Conservation (phyloP, 1,140 invertebrate species). For the Drosophila orena region DNA sequence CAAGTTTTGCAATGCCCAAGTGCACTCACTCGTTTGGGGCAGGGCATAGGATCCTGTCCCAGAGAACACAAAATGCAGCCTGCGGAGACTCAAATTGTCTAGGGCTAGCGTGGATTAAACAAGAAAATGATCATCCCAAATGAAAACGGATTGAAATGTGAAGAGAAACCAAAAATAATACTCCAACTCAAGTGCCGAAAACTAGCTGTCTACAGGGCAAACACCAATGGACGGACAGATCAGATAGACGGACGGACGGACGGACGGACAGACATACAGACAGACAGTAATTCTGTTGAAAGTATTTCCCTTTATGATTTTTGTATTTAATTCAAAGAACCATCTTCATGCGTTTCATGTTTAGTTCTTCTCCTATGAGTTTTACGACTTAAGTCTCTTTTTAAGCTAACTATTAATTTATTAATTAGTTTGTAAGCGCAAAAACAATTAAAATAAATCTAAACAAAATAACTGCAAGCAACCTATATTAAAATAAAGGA, state of each 20-base stretch:
- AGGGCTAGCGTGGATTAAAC: conserved; percentile 53
- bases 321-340: conserved; percentile 36
- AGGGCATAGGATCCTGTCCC: conserved; percentile 16
- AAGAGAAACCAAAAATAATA: conserved; percentile 34
- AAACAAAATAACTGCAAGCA: conserved; percentile 76
- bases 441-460: conserved; percentile 66
- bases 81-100: conserved; percentile 83
- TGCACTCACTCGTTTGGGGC: conserved; percentile 29
- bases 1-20: conserved; percentile 28
- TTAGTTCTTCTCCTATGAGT: conserved; percentile 60
- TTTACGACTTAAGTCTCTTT: conserved; percentile 67
- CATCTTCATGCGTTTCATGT: conserved; percentile 64
- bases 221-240: conserved; percentile 15
- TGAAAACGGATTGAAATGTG: neutral
- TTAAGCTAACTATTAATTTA: conserved; percentile 83
- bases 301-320: conserved; percentile 68
- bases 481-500: conserved; percentile 76
- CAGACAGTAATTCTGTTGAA: conserved; percentile 52
- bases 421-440: conserved; percentile 80
- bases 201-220: conserved; percentile 36
- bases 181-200: conserved; percentile 37
- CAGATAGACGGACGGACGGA: conserved; percentile 16
- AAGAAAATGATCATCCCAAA: conserved; percentile 7
- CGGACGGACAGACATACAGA: conserved; percentile 17
- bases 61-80: conserved; percentile 48